phyloP scores from a whole-genome alignment of 2,888 invertebrate species.

The Cheilosia grossa region DNA sequence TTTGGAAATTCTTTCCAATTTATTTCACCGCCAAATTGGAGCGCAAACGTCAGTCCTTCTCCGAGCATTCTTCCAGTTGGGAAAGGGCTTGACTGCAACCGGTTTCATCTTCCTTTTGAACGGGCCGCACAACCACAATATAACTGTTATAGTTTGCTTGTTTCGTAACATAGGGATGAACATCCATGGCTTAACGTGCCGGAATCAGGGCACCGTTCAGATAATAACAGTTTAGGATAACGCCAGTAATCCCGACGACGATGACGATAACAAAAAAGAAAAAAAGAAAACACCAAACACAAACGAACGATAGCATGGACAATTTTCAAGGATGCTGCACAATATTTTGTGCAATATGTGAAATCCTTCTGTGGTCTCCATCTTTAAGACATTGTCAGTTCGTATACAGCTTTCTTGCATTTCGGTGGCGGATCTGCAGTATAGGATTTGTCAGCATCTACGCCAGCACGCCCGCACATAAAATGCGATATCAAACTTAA shows the following conservation, averaged over 20 bases:
- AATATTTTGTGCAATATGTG: conserved; percentile 72
- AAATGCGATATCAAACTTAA: conserved; percentile 74
- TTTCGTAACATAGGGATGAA: conserved; percentile 55
- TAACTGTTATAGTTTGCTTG: conserved; percentile 40
- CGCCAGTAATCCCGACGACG: conserved; percentile 66
- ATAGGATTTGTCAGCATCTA: conserved; percentile 53
- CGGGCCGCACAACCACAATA: conserved; percentile 10
- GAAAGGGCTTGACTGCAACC: conserved; percentile 40
- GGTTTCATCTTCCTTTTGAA: conserved; percentile 12
- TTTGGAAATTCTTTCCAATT: conserved; percentile 65
- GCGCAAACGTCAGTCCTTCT: conserved; percentile 22
- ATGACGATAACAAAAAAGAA: neutral
- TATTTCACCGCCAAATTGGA: conserved; percentile 68
- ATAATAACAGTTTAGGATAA: conserved; percentile 74
- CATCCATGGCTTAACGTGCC: conserved; percentile 66
- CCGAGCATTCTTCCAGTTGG: conserved; percentile 1
- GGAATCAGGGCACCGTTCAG: conserved; percentile 70
- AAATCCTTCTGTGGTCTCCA: conserved; percentile 48
- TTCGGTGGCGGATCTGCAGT: neutral
- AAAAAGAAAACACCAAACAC: conserved; percentile 19
- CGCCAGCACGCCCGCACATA: conserved; percentile 67
- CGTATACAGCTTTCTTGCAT: conserved; percentile 12
- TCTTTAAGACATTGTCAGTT: conserved; percentile 66
- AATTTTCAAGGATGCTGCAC: conserved; percentile 73
- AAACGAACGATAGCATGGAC: conserved; percentile 52